Evolutionary conservation across 1,140 invertebrate species (phyloP), one percentile per base, ranked within the genome.

Genomic region (Neomicropteryx cornuta): DNA sequence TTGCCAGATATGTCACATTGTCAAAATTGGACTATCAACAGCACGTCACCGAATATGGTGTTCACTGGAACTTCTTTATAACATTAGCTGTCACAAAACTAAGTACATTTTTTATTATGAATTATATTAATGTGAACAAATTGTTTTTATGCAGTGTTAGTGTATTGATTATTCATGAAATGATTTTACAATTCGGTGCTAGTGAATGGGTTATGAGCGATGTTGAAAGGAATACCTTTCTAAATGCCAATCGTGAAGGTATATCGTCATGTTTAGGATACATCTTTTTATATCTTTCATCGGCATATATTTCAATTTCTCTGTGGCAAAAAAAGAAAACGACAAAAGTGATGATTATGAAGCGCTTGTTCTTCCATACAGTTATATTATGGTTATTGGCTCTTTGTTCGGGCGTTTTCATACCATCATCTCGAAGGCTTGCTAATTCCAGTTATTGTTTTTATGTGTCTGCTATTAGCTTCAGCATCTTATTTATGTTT

Each of bases 41-140:
- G 52, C 84, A 92, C 60, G 72, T 87, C 0, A 75, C 79, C 4
- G 95, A 97, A 56, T 98, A 97, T 70, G 95, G 94, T 3, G 70
- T 84, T 4, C 92, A 97, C 64, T 95, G 93, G 88, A 98, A 98
- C 60, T 97, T 97, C 56, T 97, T 97, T 55, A 79, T 95, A 39
- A 96, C 90, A 1, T 58, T 97, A 23, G 87, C 85, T 18, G 62
- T 82, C 29, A 80, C 88, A 4, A 92, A 89, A 71, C 53, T 92
- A 1, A 51, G 86, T 16, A 75, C 75, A 17, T 74, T 72, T 18
- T 42, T 77, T 21, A 46, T 83, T 18, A 58, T 79, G 11, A 62
- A 56, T 27, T 55, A 70, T 16, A 47, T 75, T 30, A 18, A 53
- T 49, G 31, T 55, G 65, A 4, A 60, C 54, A 10, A 66, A 59